A percentile compares a stretch with the other conserved stretches of the same genome.
Conservation (phyloP, 2,888 invertebrate genomes). For the Campoplex nolae region DNA sequence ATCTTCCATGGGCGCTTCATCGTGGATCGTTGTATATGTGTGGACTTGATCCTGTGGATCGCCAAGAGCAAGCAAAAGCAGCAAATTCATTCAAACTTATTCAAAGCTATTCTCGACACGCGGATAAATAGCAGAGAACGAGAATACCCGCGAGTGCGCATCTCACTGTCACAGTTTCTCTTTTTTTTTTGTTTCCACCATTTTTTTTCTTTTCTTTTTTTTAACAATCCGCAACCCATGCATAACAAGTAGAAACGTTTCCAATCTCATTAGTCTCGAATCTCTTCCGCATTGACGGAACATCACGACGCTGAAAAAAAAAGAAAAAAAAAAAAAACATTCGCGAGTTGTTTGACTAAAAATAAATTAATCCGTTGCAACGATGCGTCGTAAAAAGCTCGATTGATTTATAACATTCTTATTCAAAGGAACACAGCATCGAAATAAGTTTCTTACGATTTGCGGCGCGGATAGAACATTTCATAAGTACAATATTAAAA, state of each 20-base stretch:
- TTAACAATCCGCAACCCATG: conserved; percentile 21
- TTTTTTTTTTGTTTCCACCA: conserved; percentile 42
- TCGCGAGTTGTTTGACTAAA: background rate
- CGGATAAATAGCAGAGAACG: conserved; percentile 74
- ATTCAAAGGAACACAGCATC: background rate
- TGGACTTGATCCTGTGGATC: conserved; percentile 30
- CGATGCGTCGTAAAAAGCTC: background rate
- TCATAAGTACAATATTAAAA: no score
- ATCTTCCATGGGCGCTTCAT: conserved; percentile 29
- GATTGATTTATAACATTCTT: background rate
- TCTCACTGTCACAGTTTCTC: conserved; percentile 75
- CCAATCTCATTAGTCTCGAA: conserved; percentile 53
- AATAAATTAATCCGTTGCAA: conserved; percentile 24
- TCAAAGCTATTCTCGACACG: conserved; percentile 81
- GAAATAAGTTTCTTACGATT: background rate
- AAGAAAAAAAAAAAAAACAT: background rate
- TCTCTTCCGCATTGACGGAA: conserved; percentile 62
- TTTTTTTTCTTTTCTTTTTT: background rate
- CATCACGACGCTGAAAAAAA: background rate
- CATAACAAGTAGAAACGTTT: conserved; percentile 43
- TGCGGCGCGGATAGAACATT: no score
- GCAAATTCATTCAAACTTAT: conserved; percentile 82
- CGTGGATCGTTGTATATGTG: conserved; percentile 35
- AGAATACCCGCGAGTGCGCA: conserved; percentile 57
- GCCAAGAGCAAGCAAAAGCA: conserved; percentile 52